These are phyloP conservation scores for Prinia subflava DNA, from an alignment of 2,113 vertebrate genomes.

Conservation along the genomic window DNA sequence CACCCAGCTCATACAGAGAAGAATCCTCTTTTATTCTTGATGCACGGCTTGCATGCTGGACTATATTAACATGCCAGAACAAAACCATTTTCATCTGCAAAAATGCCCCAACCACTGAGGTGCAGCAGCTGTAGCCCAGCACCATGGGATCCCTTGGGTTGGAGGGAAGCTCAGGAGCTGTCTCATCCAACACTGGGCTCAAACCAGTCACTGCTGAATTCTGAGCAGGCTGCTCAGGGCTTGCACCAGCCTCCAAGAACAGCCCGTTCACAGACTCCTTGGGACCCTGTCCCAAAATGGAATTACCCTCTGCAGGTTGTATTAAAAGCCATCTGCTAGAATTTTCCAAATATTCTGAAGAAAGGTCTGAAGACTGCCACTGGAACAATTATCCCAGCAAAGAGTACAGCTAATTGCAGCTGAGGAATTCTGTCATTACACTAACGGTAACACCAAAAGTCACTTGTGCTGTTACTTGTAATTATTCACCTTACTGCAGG, in stretches of 20 bases:
- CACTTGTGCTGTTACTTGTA: neutral
- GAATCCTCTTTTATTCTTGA: neutral
- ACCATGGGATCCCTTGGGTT: fast-evolving
- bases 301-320: neutral
- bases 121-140: neutral
- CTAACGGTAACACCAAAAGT: neutral
- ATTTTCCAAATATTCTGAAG: neutral
- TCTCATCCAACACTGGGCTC: neutral
- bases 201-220: neutral
- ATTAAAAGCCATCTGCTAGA: neutral
- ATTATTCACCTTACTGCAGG: neutral
- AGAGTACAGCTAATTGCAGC: neutral
- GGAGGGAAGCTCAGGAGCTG: neutral
- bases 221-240: neutral
- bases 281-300: neutral
- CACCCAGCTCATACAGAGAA: neutral
- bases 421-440: neutral
- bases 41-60: too few relatives aligned
- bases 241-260: neutral
- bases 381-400: neutral
- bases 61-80: neutral
- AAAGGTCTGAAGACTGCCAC: neutral
- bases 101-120: neutral
- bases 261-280: neutral
- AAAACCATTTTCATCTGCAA: neutral